phyloP scores from a whole-genome alignment of 2,888 invertebrate species.

The Ophraella communa region DNA sequence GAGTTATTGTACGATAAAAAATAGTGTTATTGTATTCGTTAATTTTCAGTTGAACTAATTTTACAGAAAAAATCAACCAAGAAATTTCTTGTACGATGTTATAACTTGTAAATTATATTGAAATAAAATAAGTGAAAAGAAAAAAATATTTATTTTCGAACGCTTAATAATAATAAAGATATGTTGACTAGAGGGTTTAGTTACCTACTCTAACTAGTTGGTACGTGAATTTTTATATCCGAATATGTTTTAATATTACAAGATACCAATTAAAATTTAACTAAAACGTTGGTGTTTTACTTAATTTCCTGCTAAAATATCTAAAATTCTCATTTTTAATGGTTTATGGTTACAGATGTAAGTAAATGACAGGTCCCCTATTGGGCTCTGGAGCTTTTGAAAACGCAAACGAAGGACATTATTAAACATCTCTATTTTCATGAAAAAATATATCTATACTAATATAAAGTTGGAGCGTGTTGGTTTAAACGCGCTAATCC shows the following conservation, averaged over 20 bases:
- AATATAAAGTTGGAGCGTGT: too few species aligned
- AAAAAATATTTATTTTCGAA: constrained; percentile 49
- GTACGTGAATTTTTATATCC: constrained; percentile 49
- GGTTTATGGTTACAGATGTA: too few species aligned
- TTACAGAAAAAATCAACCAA: constrained; percentile 36
- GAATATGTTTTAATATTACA: constrained; percentile 45
- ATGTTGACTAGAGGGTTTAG: constrained; percentile 45
- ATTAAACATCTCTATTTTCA: too few species aligned
- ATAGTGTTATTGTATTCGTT: constrained; percentile 40
- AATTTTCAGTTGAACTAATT: constrained; percentile 40
- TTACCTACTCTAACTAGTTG: constrained; percentile 43
- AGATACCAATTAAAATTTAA: constrained; percentile 40
- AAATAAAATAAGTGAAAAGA: constrained; percentile 40
- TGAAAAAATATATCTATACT: too few species aligned
- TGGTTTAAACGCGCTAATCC: too few species aligned
- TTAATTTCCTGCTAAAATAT: constrained; percentile 10
- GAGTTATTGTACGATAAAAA: constrained; percentile 45
- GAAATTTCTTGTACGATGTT: constrained; percentile 38
- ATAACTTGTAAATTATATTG: constrained; percentile 44
- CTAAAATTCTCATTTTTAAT: not conserved
- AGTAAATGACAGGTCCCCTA: too few species aligned
- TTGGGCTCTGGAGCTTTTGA: too few species aligned
- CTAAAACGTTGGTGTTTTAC: constrained; percentile 20
- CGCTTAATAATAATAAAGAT: constrained; percentile 34
- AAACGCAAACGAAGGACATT: too few species aligned